phyloP scores from a whole-genome alignment of 92 coral and sea anemone genomes.

The Muricea muricata region DNA sequence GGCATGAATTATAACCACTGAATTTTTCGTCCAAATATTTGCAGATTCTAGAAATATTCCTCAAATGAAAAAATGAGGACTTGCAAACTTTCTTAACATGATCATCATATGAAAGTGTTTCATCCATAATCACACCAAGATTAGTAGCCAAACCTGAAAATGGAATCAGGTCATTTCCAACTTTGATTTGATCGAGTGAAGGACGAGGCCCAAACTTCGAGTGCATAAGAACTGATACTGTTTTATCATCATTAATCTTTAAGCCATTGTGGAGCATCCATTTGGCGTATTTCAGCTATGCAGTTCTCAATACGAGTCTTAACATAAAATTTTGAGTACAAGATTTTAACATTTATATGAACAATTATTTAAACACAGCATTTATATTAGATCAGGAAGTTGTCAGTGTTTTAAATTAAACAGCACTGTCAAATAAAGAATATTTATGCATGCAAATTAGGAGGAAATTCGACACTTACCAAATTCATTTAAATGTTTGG shows the following conservation, averaged over 20 bases:
- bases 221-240: conserved; percentile 34
- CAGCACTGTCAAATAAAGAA: too few species aligned
- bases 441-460: too few species aligned
- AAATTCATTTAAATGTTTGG: too few species aligned
- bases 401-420: too few species aligned
- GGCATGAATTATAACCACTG: conserved; percentile 38
- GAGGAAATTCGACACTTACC: too few species aligned
- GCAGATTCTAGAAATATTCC: conserved; percentile 43
- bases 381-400: too few species aligned
- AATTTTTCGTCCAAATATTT: conserved; percentile 34
- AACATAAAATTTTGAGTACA: too few species aligned
- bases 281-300: conserved; percentile 27
- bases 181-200: conserved; percentile 34
- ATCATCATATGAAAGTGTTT: conserved; percentile 33
- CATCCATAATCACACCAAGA: conserved; percentile 45
- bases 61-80: conserved; percentile 35
- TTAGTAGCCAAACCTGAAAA: conserved; percentile 36
- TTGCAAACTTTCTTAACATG: conserved; percentile 45
- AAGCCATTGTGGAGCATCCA: conserved; percentile 58
- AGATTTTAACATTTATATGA: too few species aligned
- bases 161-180: conserved; percentile 37
- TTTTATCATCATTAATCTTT: conserved; percentile 49
- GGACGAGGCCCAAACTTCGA: conserved; percentile 53
- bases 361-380: too few species aligned
- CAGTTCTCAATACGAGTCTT: neutral